Conservation (phyloP, 2,113 vertebrate genomes). For the Nematolebias whitei region DNA sequence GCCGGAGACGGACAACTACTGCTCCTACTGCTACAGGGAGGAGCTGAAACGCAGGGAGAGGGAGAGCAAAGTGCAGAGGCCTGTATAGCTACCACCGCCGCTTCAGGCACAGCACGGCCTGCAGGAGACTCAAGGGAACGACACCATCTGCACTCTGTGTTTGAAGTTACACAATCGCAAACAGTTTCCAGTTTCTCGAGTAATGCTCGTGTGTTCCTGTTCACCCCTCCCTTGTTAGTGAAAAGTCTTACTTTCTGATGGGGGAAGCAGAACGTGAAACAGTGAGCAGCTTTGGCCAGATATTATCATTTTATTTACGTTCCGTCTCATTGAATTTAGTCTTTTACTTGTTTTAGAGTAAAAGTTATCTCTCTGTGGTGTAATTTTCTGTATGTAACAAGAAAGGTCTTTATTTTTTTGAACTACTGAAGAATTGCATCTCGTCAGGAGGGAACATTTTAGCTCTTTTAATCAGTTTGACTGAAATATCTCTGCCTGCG, state of each 20-base stretch:
- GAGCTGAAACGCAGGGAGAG: slow-evolving; percentile 92
- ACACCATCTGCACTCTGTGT: slow-evolving; percentile 72
- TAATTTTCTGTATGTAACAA: slow-evolving; percentile 61
- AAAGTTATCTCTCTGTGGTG: slow-evolving; percentile 76
- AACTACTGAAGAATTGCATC: slow-evolving; percentile 63
- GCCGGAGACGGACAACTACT: slow-evolving; percentile 95
- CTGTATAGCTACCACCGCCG: slow-evolving; percentile 66
- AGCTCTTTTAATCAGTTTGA: slow-evolving; percentile 75
- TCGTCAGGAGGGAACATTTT: slow-evolving; percentile 67
- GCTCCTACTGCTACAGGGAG: slow-evolving; percentile 98
- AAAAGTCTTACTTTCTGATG: slow-evolving; percentile 67
- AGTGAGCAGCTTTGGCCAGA: slow-evolving; percentile 85
- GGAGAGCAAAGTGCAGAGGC: slow-evolving; percentile 71
- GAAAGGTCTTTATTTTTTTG: slow-evolving; percentile 67
- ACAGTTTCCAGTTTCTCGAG: slow-evolving; percentile 72
- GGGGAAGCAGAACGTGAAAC: slow-evolving; percentile 76
- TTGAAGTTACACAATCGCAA: slow-evolving; percentile 62
- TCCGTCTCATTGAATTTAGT: slow-evolving; percentile 68
- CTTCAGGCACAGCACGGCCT: slow-evolving; percentile 56
- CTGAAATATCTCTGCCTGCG: slow-evolving; percentile 81
- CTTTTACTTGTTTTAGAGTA: slow-evolving; percentile 86
- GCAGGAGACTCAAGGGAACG: slow-evolving; percentile 53
- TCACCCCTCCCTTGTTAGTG: slow-evolving; percentile 67
- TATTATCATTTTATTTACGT: slow-evolving; percentile 50
- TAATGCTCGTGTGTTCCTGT: slow-evolving; percentile 73